Evolutionary conservation across 1,140 invertebrate species (phyloP), one percentile per base, ranked within the genome.

Genomic region (Macrotrachela quadricornifera): DNA sequence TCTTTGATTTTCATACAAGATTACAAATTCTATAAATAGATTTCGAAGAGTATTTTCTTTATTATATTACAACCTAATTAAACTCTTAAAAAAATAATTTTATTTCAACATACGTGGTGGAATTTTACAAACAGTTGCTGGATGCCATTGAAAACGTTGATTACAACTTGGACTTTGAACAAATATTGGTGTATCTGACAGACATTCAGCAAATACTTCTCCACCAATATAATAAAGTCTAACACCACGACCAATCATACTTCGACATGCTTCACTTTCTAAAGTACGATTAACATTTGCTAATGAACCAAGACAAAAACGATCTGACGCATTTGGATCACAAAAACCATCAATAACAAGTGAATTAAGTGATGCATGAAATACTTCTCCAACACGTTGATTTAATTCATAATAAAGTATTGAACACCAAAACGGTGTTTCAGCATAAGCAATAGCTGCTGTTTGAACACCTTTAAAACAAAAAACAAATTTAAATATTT

Each of bases 341-440:
- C 59, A 57, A 60, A 66, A 60, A 12, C 53, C 53, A 18, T 54
- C 53, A 17, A 54, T 49, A 15, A 46, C 42, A 2, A 54, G 40
- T 17, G 46, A 16, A 16, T 48, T 40, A 16, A 13, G 18, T 15
- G 47, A 51, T n/a, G 45, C 50, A 21, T 57, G 54, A 18, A 52
- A 57, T 15, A 46, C 49, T 21, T 57, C 57, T 13, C 57, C 57
- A 15, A 58, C 59, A 72, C 95, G 88, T 15, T 87, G 88, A 64
- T 97, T 92, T 44, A 96, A 72, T 69, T 97, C 94, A 72, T 96
- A 99, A 67, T 97, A 97, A 0, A 86, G 85, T 42, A 97, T 88
- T 0, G 90, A 95, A 68, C 90, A 99, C 94, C 94, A 99, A 42
- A 46, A 53, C 1, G 51, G 51, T 53, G 51, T 37, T 53, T 44